Evolutionary conservation across 2,888 invertebrate species (phyloP).

Genomic region (Amphipoea lucens): DNA sequence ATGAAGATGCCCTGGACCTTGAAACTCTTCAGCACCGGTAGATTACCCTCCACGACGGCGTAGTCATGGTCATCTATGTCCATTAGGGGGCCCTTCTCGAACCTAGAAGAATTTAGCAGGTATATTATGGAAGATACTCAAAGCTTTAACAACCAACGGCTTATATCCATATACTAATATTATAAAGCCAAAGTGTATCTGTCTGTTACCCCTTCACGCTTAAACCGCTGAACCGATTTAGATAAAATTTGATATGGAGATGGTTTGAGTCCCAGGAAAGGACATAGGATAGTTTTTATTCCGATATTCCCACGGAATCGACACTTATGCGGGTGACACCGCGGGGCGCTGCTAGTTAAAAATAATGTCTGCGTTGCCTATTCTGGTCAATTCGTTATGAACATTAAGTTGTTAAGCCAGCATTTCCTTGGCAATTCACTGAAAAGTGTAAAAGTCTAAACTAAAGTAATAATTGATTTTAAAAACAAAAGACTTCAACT

Average conservation of each 20-base stretch:
- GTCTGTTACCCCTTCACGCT: too few relatives aligned
- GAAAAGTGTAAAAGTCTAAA: background rate
- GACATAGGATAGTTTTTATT: too few relatives aligned
- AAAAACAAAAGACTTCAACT: background rate
- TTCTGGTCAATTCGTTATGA: too few relatives aligned
- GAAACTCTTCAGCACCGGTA: conserved; percentile 68
- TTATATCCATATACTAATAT: background rate
- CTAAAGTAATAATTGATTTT: background rate
- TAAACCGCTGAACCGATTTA: too few relatives aligned
- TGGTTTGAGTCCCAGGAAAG: too few relatives aligned
- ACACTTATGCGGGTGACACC: too few relatives aligned
- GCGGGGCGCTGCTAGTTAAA: too few relatives aligned
- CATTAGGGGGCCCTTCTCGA: conserved; percentile 94
- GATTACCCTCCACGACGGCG: conserved; percentile 60
- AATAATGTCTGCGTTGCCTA: too few relatives aligned
- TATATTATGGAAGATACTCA: background rate
- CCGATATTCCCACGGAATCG: too few relatives aligned
- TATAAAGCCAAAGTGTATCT: too few relatives aligned
- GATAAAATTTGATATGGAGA: too few relatives aligned
- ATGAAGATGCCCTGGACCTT: conserved; percentile 92
- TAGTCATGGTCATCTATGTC: conserved; percentile 86
- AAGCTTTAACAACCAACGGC: background rate
- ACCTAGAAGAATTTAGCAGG: conserved; percentile 82
- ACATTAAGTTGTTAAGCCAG: background rate
- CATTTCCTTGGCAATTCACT: background rate